phyloP scores from a whole-genome alignment of 2,797 vertebrate species.

The Leptatherina wallacei region DNA sequence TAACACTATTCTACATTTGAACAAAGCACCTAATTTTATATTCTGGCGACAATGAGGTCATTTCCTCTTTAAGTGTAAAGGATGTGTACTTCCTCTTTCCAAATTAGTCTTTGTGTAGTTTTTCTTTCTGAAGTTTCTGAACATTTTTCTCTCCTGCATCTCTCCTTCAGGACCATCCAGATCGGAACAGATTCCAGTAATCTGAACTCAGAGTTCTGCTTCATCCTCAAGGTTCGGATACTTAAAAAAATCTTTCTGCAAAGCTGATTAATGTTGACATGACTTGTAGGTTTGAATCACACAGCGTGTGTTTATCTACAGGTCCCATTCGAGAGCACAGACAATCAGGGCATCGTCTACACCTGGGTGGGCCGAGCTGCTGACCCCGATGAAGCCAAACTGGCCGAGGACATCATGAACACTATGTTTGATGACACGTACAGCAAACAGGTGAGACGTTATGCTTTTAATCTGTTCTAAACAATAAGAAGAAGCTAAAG shows the following conservation, averaged over 20 bases:
- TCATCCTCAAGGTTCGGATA: conserved; percentile 92
- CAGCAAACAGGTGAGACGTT: conserved; percentile 91
- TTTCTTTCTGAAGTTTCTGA: not conserved
- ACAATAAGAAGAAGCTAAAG: too few relatives aligned
- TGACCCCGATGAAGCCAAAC: conserved; percentile 95
- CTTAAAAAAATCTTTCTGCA: not conserved
- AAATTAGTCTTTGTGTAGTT: not conserved
- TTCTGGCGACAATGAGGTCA: not conserved
- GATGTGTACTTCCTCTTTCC: not conserved
- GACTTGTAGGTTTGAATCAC: not conserved
- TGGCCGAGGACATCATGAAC: conserved; percentile 98
- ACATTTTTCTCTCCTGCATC: not conserved
- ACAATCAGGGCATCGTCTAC: conserved; percentile 98
- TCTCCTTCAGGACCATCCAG: conserved; percentile 91
- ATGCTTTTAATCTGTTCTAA: not conserved
- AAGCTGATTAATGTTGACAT: not conserved
- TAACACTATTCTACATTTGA: not conserved
- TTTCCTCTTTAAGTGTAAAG: not conserved
- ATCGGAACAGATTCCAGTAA: conserved; percentile 92
- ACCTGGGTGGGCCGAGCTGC: conserved; percentile 97
- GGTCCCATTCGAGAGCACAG: conserved; percentile 98
- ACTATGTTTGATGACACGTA: conserved; percentile 96
- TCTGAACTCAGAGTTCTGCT: conserved; percentile 97
- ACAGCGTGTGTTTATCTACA: conserved; percentile 47
- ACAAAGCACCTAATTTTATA: not conserved